These are phyloP conservation scores for Leptinotarsa defecta DNA, from an alignment of 1,140 invertebrate species.

Conservation along the genomic window DNA sequence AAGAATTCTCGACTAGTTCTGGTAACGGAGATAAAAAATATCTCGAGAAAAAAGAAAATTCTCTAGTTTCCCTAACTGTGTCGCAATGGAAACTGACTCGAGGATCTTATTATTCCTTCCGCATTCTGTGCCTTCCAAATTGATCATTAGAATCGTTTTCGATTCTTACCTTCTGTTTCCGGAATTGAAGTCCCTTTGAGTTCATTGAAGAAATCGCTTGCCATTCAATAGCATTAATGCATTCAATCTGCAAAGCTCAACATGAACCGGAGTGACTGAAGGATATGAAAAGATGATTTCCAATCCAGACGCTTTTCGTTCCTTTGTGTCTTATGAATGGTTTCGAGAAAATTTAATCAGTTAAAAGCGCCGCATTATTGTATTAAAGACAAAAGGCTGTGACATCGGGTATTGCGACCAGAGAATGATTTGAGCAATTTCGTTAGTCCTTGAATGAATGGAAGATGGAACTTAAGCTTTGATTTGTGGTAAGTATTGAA, in stretches of 20 bases:
- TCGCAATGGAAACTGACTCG: too few species aligned
- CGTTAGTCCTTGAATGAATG: not conserved
- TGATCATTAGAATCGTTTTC: not conserved
- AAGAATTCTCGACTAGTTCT: too few species aligned
- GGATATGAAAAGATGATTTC: not conserved
- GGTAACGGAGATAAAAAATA: too few species aligned
- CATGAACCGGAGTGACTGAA: not conserved
- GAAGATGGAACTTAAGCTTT: too few species aligned
- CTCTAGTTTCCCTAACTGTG: too few species aligned
- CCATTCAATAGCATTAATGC: not conserved
- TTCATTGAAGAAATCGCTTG: not conserved
- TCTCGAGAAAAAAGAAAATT: too few species aligned
- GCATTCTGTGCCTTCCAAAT: not conserved
- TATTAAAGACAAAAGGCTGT: not conserved
- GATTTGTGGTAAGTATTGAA: too few species aligned
- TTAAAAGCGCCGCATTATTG: not conserved
- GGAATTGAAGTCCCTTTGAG: not conserved
- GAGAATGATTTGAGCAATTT: not conserved
- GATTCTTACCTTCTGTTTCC: not conserved
- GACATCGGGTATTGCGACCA: not conserved
- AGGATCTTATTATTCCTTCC: too few species aligned
- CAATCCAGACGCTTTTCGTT: not conserved
- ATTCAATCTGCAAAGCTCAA: not conserved
- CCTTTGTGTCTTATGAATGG: not conserved
- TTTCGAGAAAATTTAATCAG: not conserved